Conservation (phyloP, 2,888 invertebrate genomes). For the Byasa hedistus region DNA sequence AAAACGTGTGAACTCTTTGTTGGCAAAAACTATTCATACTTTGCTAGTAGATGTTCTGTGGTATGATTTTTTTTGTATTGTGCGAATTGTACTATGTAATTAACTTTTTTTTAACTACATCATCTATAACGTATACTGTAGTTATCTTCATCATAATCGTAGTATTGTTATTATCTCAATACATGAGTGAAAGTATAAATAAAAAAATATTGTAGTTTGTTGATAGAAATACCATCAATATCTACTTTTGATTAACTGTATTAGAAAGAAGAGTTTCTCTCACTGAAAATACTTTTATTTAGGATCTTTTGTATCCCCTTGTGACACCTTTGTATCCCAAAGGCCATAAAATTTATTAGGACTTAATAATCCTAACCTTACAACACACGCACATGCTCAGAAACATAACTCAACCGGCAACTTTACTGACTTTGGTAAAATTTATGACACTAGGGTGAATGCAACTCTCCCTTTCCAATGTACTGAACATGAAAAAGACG, state of each 20-base stretch:
- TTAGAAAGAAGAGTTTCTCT: not conserved
- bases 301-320: slow-evolving; percentile 34
- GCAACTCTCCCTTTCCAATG: slow-evolving; percentile 45
- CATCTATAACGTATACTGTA: no score
- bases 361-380: slow-evolving; percentile 72
- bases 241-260: not conserved
- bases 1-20: not conserved
- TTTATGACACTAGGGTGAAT: slow-evolving; percentile 68
- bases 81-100: not conserved
- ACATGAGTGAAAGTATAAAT: no score
- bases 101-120: not conserved
- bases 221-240: not conserved
- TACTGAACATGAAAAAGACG: slow-evolving; percentile 42
- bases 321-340: slow-evolving; percentile 55
- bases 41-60: not conserved
- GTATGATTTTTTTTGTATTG: not conserved
- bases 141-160: no score
- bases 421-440: slow-evolving; percentile 58
- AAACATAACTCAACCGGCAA: slow-evolving; percentile 59
- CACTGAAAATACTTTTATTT: not conserved
- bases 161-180: no score
- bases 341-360: slow-evolving; percentile 72
- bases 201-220: not conserved
- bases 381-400: slow-evolving; percentile 66
- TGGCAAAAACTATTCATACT: not conserved